Evolutionary conservation across 2,113 vertebrate genomes (phyloP), one percentile per base, ranked within the genome.

Genomic region (Daboia siamensis): DNA sequence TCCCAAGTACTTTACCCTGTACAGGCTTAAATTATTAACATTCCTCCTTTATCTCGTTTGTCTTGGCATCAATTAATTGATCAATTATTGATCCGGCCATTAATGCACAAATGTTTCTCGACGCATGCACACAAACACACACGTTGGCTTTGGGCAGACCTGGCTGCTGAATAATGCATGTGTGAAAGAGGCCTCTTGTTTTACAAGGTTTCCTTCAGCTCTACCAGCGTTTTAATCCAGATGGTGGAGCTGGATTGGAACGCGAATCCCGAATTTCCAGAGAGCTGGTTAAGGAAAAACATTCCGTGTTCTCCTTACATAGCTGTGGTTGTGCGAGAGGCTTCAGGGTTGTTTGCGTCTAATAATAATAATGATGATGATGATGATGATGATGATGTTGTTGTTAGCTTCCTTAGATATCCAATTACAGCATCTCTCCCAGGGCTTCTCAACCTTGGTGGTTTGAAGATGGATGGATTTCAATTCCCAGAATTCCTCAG

Each of bases 11-110:
- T 87, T 87, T 74, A 74, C 10, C 0, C 3, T 26, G 59, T 33
- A 17, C 64, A 33, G 13, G 15, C n/a, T 88, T 24, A 88, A 74
- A 92, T 88, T 74, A 88, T 92, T 92, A 29, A 90, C 88, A 13
- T 17, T 29, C 17, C 33, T 46, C 64, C 26, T 61, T n/a, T 1
- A 12, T 39, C 4, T 33, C 10, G 23, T 33, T 87, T 54, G 9
- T 6, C 61, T 80, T 17, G 12, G 7, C 74, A 51, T 86, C 21
- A 13, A 52, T 86, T 39, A 59, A 92, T 61, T 11, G 33, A 61
- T 61, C 23, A 54, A 92, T 90, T 52, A 90, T 33, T 52, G 55
- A 90, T 92, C 13, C 9, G 7, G 55, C 74, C 69, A 39, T 89
- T 92, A 52, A 59, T 8, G 12, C 9, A 13, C 54, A n/a, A 59